Evolutionary conservation across 2,797 vertebrate species (phyloP), one percentile per base, ranked within the genome.

Genomic region (Pogoniulus pusillus): DNA sequence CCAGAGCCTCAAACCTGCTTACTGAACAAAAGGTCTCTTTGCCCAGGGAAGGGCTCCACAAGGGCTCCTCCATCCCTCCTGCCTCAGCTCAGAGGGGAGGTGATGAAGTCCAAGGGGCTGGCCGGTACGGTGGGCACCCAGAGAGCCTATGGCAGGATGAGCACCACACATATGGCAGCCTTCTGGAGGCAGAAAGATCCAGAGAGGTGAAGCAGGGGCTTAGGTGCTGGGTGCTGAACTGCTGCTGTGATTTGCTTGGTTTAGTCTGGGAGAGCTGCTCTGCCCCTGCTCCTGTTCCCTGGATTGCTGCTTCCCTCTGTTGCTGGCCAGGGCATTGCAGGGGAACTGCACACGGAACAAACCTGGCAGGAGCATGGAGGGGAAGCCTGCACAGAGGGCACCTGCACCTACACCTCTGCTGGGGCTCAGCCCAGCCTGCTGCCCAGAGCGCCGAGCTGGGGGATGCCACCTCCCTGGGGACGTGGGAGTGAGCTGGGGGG

Each of bases 221-320:
- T 12, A 30, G 19, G 18, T 27, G 65, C 54, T 5, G 66, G 22
- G 49, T 3, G 3, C 23, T 12, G 1, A 32, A 51, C 2, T 55
- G 63, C 69, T 7, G n/a, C 27, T 0, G 1, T 4, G 24, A 54
- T 71, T 29, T 58, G 32, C 72, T 11, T 4, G 14, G 13, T 45
- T 9, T 63, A 34, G 2, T 1, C 7, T 0, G 27, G 19, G 16
- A 64, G 34, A 71, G 51, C 54, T 2, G 58, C 58, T 1, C 64
- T 29, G 55, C 4, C 53, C 26, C 5, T 3, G 62, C 78, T 78
- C 57, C 13, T 1, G 0, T 37, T 92, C 6, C 1, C 92, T 88
- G 89, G 91, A 1, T 69, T 88, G 91, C 78, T 95, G 95, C 92
- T 94, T 85, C 93, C 95, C 95, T 95, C 95, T 95, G 85, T 95